phyloP scores from a whole-genome alignment of 2,113 vertebrate species.

The Epinephelus moara region DNA sequence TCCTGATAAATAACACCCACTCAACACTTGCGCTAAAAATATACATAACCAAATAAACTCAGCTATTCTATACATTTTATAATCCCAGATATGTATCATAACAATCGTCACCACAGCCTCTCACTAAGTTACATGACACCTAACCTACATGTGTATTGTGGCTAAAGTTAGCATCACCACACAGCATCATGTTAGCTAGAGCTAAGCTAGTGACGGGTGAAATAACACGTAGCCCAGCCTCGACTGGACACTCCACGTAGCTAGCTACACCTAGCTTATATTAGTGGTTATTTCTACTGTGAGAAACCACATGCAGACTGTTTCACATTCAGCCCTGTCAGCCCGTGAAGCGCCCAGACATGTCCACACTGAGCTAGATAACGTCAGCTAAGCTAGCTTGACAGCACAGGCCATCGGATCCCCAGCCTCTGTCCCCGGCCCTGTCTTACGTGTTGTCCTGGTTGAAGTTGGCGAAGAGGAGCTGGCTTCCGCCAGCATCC shows the following conservation, averaged over 20 bases:
- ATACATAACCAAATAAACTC: accelerated
- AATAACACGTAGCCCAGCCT: neutral
- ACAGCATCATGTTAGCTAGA: constrained; percentile 49
- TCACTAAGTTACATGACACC: constrained; percentile 19
- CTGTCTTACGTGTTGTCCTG: constrained; percentile 98
- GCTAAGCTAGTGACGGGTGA: constrained; percentile 39
- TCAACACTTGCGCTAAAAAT: neutral
- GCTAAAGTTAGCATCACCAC: constrained; percentile 61
- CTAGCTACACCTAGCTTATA: neutral
- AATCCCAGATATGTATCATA: neutral
- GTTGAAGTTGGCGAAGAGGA: constrained; percentile 99
- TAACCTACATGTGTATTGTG: constrained; percentile 13
- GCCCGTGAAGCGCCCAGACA: neutral
- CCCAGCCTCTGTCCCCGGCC: constrained; percentile 59
- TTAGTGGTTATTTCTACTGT: accelerated
- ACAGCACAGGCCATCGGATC: constrained; percentile 58
- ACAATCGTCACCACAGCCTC: neutral
- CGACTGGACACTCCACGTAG: neutral
- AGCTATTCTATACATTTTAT: accelerated
- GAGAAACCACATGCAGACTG: accelerated
- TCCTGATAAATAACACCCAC: neutral
- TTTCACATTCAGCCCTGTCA: constrained; percentile 2
- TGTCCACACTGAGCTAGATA: constrained; percentile 33
- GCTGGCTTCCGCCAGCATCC: constrained; percentile 94
- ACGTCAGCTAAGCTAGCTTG: constrained; percentile 42